A percentile compares a stretch with the other conserved stretches of the same genome.
Conservation (phyloP, 2,797 vertebrate species). For the Smutsia gigantea region DNA sequence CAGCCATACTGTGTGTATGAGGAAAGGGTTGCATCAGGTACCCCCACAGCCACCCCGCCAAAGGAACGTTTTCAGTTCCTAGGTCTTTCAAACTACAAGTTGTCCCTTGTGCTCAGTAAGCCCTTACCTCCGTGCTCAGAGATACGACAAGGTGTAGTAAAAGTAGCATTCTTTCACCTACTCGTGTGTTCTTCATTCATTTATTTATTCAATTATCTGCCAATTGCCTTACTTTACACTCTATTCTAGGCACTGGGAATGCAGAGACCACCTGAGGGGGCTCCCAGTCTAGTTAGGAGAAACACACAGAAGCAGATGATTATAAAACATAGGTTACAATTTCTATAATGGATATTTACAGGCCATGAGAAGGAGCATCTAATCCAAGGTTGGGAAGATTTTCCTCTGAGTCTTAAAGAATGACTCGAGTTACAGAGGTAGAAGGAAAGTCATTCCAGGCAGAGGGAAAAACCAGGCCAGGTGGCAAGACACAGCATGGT, state of each 20-base stretch:
- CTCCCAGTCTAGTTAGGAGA: not conserved
- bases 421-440: not conserved
- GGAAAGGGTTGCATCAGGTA: not conserved
- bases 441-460: not conserved
- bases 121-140: not conserved
- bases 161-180: not conserved
- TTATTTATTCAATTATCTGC: not conserved
- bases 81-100: not conserved
- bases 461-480: not conserved
- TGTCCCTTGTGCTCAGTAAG: not conserved
- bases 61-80: not conserved
- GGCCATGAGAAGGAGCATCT: not conserved
- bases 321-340: not conserved
- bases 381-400: not conserved
- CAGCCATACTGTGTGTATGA: not conserved
- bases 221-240: not conserved
- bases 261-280: conserved; percentile 6
- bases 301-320: not conserved
- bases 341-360: not conserved
- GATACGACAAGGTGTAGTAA: not conserved
- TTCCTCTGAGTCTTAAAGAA: not conserved
- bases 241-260: not conserved
- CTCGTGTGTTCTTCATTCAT: not conserved
- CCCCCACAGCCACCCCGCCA: not conserved
- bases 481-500: not conserved